A percentile compares a stretch with the other conserved stretches of the same genome.
These are phyloP conservation scores for Enteromius treurensis DNA, from an alignment of 2,797 vertebrate genomes.

Conservation along the genomic window DNA sequence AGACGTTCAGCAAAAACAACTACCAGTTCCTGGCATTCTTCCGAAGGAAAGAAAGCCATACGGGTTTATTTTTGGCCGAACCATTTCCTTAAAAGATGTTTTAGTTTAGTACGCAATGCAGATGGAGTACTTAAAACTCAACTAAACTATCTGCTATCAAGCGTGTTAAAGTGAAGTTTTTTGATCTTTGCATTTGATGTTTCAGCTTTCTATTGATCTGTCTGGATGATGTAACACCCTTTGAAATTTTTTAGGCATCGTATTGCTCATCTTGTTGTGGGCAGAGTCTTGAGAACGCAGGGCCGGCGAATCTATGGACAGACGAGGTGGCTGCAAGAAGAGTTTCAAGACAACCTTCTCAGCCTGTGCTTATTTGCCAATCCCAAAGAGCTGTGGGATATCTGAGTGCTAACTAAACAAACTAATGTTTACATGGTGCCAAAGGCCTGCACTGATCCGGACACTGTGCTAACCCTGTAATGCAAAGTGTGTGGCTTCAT, in stretches of 20 bases:
- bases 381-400: slow-evolving; percentile 11
- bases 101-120: slow-evolving; percentile 12
- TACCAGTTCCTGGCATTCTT: neutral
- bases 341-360: neutral
- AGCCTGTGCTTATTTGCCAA: slow-evolving; percentile 12
- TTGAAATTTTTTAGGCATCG: slow-evolving; percentile 69
- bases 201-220: neutral
- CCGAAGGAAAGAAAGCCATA: neutral
- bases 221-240: slow-evolving; percentile 16
- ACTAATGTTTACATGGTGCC: slow-evolving; percentile 57
- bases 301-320: slow-evolving; percentile 45
- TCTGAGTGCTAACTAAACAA: slow-evolving; percentile 46
- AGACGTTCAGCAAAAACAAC: neutral
- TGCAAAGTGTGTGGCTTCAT: slow-evolving; percentile 71
- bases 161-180: neutral
- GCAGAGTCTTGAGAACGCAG: slow-evolving; percentile 58
- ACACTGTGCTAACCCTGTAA: slow-evolving; percentile 63
- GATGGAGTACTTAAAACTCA: neutral
- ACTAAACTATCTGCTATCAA: neutral
- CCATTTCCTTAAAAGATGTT: neutral
- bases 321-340: slow-evolving; percentile 49
- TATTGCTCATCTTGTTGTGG: slow-evolving; percentile 72
- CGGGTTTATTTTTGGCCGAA: neutral
- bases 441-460: slow-evolving; percentile 68
- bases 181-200: slow-evolving; percentile 53